Evolutionary conservation across 2,888 invertebrate species (phyloP).

Genomic region (Morinoia aosen): DNA sequence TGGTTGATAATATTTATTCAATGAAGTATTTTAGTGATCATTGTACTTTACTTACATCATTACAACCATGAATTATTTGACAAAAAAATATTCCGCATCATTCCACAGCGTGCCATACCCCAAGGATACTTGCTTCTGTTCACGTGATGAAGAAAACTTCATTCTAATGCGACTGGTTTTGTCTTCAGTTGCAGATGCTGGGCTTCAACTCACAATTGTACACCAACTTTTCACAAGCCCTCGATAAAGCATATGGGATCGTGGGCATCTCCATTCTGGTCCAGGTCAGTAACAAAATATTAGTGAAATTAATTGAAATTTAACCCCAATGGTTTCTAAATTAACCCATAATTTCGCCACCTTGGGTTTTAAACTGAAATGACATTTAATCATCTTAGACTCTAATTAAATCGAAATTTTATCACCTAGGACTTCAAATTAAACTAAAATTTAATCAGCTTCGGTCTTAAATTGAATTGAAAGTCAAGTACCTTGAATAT

Average conservation of each 20-base stretch:
- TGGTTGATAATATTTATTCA: background rate
- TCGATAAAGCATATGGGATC: conserved; percentile 94
- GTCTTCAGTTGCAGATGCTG: conserved; percentile 93
- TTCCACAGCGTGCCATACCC: too few relatives aligned
- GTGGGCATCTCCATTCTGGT: conserved; percentile 93
- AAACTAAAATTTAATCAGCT: too few relatives aligned
- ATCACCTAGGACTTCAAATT: too few relatives aligned
- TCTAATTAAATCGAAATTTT: too few relatives aligned
- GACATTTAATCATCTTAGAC: conserved; percentile 24
- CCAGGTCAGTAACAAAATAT: conserved; percentile 81
- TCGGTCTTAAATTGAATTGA: too few relatives aligned
- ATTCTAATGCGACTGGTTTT: background rate
- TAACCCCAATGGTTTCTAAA: too few relatives aligned
- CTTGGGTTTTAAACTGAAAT: background rate
- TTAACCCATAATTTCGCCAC: too few relatives aligned
- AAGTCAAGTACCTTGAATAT: background rate
- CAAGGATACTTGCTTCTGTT: too few relatives aligned
- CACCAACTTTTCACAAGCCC: conserved; percentile 94
- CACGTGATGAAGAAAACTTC: too few relatives aligned
- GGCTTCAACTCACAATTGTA: conserved; percentile 98
- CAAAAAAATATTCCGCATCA: background rate
- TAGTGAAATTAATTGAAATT: too few relatives aligned
- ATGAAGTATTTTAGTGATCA: background rate
- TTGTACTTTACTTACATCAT: background rate
- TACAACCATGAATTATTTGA: background rate